phyloP scores from a whole-genome alignment of 2,113 vertebrate species.

The Sminthopsis crassicaudata region DNA sequence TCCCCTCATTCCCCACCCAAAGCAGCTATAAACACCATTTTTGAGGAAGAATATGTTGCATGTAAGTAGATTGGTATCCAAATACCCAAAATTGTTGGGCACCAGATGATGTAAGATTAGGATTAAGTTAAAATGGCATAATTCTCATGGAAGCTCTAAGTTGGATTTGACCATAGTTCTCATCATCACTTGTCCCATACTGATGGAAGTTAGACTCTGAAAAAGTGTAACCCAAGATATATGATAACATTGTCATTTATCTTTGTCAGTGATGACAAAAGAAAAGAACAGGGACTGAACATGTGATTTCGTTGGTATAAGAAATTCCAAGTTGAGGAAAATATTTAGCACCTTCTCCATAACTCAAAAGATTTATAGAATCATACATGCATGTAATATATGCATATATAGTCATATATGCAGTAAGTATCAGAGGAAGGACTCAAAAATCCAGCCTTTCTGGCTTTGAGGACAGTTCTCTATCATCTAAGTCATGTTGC shows the following conservation, averaged over 20 bases:
- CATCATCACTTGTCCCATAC: not conserved
- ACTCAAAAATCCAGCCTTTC: not conserved
- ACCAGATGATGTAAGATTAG: not conserved
- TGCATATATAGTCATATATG: not conserved
- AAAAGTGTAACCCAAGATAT: not conserved
- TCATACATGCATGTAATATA: not conserved
- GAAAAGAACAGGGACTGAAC: not conserved
- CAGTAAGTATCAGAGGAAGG: not conserved
- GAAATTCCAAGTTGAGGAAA: not conserved
- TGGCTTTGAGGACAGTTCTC: not conserved
- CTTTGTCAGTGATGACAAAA: not conserved
- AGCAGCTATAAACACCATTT: not conserved
- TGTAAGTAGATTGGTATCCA: not conserved
- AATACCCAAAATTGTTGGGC: not conserved
- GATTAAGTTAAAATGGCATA: not conserved
- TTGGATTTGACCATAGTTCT: not conserved
- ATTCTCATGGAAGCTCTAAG: not conserved
- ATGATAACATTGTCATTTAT: not conserved
- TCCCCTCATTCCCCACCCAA: not conserved
- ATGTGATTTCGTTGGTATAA: not conserved
- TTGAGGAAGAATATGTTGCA: not conserved
- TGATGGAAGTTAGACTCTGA: not conserved
- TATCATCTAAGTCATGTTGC: not conserved
- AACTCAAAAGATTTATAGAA: not conserved
- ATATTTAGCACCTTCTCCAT: not conserved